Evolutionary conservation across 2,113 vertebrate species (phyloP), one percentile per base, ranked within the genome.

Genomic region (Eudyptes chrysolophus): DNA sequence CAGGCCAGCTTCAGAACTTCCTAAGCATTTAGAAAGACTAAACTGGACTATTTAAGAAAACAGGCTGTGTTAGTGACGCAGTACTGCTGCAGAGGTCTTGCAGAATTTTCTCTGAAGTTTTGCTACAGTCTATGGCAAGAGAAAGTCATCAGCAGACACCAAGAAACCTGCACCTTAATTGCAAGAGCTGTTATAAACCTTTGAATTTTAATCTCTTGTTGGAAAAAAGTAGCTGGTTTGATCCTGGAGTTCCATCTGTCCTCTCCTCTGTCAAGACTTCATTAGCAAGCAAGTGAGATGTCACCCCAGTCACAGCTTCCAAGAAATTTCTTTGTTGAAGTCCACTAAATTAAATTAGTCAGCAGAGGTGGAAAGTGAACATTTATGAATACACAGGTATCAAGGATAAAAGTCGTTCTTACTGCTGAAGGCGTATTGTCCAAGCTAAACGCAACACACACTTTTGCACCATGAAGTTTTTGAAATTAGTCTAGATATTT

Each of bases 321-420:
- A 46, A 85, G 36, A 61, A n/a, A 46, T 42, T 46, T 52, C 61
- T 48, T 51, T 89, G 52, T 4, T 5, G 12, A 68, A 66, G 62
- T 54, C 70, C 65, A 58, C 14, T 29, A 87, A 60, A 51, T 5
- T 8, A 38, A 21, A 44, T 61, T 26, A 94, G 36, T 24, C 83
- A 89, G 60, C 25, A 82, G 84, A 92, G 71, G 52, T 3, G 10
- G 62, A 79, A 77, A 80, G n/a, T 4, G 46, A 87, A 18, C 36
- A 16, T 55, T 80, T 6, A 38, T 27, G 36, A 89, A 30, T 2
- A 48, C 24, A 49, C 19, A 85, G 42, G 30, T 48, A 76, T 9
- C 0, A 0, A 66, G 55, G 55, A 83, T 49, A 65, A 49, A 51
- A 87, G 19, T 15, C 0, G 0, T 10, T 44, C 77, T 72, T 27